These are phyloP conservation scores for Nesometra sesokonis DNA, from an alignment of 35 echinoderm and acorn worm genomes.

Conservation along the genomic window DNA sequence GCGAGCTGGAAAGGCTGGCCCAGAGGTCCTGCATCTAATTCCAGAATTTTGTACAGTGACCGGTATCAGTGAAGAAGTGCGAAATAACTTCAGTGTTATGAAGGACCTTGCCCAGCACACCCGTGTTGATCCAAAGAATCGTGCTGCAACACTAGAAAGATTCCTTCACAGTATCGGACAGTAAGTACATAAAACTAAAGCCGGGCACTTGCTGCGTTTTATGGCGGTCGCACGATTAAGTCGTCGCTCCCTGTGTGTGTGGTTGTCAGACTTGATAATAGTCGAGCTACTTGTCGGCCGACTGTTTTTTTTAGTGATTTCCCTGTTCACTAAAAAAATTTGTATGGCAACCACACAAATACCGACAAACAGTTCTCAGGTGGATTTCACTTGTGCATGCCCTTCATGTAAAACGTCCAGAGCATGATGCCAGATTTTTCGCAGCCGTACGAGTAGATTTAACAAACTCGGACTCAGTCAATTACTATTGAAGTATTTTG, in stretches of 20 bases:
- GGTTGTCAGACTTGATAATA: too few relatives aligned
- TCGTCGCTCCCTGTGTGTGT: too few relatives aligned
- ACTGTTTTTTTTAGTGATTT: too few relatives aligned
- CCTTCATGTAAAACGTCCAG: too few relatives aligned
- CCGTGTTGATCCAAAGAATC: slow-evolving; percentile 36
- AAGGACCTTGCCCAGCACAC: slow-evolving; percentile 70
- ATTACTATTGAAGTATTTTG: too few relatives aligned
- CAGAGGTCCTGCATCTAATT: slow-evolving; percentile 6
- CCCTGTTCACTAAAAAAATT: not conserved
- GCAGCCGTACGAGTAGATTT: too few relatives aligned
- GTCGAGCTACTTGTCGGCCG: too few relatives aligned
- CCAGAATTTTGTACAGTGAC: slow-evolving; percentile 84
- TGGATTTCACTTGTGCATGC: too few relatives aligned
- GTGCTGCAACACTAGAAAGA: slow-evolving; percentile 13
- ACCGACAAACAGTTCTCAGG: not conserved
- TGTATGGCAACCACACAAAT: not conserved
- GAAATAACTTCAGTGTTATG: slow-evolving; percentile 69
- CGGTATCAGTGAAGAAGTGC: slow-evolving; percentile 65
- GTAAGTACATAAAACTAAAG: slow-evolving; percentile 12
- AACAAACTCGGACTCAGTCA: too few relatives aligned
- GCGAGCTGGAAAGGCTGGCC: not conserved
- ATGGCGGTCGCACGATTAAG: too few relatives aligned
- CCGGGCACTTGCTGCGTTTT: too few relatives aligned
- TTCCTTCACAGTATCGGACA: slow-evolving; percentile 31
- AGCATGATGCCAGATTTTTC: too few relatives aligned